These are phyloP conservation scores for Mastomys natalensis DNA, from an alignment of 2,113 vertebrate genomes.

Conservation along the genomic window DNA sequence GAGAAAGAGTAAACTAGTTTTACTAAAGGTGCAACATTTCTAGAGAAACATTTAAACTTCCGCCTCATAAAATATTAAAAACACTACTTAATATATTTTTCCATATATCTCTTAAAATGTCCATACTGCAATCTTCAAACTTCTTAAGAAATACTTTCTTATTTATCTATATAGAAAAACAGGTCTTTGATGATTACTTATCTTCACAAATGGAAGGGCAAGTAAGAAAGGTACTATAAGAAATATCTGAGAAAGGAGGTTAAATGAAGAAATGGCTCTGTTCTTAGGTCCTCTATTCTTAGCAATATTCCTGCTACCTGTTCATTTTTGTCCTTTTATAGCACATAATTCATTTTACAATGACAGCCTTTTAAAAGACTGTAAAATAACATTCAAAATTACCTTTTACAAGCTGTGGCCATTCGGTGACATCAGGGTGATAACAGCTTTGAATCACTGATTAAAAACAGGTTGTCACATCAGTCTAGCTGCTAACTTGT, in stretches of 20 bases:
- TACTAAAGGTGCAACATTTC: conserved; percentile 49
- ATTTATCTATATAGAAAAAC: background rate
- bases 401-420: conserved; percentile 93
- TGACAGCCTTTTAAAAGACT: conserved; percentile 62
- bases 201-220: conserved; percentile 16
- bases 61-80: conserved; percentile 46
- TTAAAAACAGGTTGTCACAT: conserved; percentile 86
- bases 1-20: conserved; percentile 70
- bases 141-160: conserved; percentile 25
- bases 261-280: conserved; percentile 14
- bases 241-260: background rate
- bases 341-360: conserved; percentile 51
- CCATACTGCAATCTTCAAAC: conserved; percentile 9
- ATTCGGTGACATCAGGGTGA: conserved; percentile 92
- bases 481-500: conserved; percentile 85
- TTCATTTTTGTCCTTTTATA: conserved; percentile 34
- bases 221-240: background rate
- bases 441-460: conserved; percentile 90
- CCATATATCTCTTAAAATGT: background rate
- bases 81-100: background rate
- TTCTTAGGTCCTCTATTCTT: conserved; percentile 56
- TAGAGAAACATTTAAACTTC: conserved; percentile 16
- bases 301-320: conserved; percentile 65
- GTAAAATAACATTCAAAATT: conserved; percentile 76
- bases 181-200: background rate